These are phyloP conservation scores for Labia minor DNA, from an alignment of 2,888 invertebrate species.

Conservation along the genomic window DNA sequence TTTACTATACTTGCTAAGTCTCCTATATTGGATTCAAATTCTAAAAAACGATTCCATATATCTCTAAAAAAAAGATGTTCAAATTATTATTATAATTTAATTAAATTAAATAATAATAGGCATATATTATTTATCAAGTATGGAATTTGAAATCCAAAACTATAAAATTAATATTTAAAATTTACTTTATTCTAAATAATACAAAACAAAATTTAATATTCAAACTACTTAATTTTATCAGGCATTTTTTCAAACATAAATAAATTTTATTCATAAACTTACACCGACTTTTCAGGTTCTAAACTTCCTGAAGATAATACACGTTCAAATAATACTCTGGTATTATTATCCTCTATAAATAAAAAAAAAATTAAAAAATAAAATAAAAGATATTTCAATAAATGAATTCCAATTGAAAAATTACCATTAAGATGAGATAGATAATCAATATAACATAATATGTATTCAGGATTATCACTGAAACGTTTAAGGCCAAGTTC, in stretches of 20 bases:
- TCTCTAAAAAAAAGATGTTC: conserved; percentile 54
- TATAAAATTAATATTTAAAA: too few relatives aligned
- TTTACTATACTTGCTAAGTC: conserved; percentile 95
- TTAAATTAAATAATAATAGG: background rate
- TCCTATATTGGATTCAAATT: conserved; percentile 97
- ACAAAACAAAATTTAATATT: too few relatives aligned
- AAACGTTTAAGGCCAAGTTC: conserved; percentile 96
- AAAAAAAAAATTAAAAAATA: conserved; percentile 20
- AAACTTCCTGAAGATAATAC: conserved; percentile 87
- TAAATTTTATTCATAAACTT: conserved; percentile 34
- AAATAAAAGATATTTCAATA: conserved; percentile 20
- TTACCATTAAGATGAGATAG: conserved; percentile 90
- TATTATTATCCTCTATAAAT: conserved; percentile 99
- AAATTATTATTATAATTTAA: conserved; percentile 17
- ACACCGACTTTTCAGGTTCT: conserved; percentile 81
- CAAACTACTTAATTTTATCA: too few relatives aligned
- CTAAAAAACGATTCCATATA: conserved; percentile 96
- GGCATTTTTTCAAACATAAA: too few relatives aligned
- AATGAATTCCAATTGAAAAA: too few relatives aligned
- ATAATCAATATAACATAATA: conserved; percentile 92
- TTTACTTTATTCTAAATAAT: too few relatives aligned
- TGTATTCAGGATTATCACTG: conserved; percentile 87
- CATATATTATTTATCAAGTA: background rate
- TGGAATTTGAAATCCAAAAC: background rate
- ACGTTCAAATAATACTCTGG: conserved; percentile 94